Conservation (phyloP, 2,888 invertebrate genomes). For the Acanthosepion pharaonis region DNA sequence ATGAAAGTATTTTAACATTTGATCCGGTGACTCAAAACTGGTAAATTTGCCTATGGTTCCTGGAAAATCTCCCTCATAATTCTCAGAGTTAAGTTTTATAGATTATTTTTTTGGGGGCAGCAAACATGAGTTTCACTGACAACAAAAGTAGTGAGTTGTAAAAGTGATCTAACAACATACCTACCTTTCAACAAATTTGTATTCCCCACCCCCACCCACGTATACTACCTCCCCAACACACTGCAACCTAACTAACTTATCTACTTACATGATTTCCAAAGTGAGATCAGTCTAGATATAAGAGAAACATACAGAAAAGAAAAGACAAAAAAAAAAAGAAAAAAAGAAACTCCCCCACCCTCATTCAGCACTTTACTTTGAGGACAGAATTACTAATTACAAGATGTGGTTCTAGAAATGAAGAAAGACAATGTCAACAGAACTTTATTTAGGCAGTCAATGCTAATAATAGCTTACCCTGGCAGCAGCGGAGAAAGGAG, state of each 20-base stretch:
- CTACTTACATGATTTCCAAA: background rate
- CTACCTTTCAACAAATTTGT: background rate
- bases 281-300: background rate
- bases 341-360: background rate
- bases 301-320: background rate
- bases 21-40: background rate
- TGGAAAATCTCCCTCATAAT: background rate
- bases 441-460: background rate
- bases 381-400: background rate
- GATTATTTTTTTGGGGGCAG: background rate
- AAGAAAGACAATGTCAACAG: background rate
- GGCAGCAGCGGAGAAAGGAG: background rate
- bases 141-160: background rate
- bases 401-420: background rate
- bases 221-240: background rate
- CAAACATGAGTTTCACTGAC: background rate
- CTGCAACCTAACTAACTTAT: background rate
- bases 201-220: too few species aligned
- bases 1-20: background rate
- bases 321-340: background rate
- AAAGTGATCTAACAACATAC: background rate
- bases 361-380: background rate
- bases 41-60: background rate
- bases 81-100: background rate
- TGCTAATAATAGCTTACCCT: background rate